Percentiles rank a stretch among this genome's conserved stretches.
These are phyloP conservation scores for Euglossa dilemma DNA, from an alignment of 1,140 invertebrate genomes.

Conservation along the genomic window DNA sequence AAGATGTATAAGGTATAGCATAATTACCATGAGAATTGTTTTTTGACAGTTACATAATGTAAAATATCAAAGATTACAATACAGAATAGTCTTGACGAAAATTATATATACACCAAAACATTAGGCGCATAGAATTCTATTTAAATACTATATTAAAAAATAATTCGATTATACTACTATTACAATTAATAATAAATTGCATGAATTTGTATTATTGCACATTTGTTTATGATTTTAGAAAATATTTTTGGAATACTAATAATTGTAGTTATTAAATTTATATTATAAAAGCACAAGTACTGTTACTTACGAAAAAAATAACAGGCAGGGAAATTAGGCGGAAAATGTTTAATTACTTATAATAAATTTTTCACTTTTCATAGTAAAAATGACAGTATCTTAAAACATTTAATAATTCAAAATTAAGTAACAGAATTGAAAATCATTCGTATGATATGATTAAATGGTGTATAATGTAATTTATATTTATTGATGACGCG, in stretches of 20 bases:
- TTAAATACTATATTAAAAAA: background rate
- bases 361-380: slow-evolving; percentile 21
- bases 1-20: slow-evolving; percentile 65
- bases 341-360: background rate
- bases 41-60: slow-evolving; percentile 59
- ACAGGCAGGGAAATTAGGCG: too few relatives aligned
- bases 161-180: background rate
- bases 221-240: background rate
- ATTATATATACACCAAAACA: background rate
- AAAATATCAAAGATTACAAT: slow-evolving; percentile 47
- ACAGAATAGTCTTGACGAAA: slow-evolving; percentile 15
- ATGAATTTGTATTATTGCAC: background rate
- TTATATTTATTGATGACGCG: slow-evolving; percentile 12
- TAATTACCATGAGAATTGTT: slow-evolving; percentile 65
- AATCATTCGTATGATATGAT: background rate
- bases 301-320: background rate
- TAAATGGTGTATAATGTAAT: background rate
- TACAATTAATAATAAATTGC: background rate
- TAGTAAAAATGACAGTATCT: slow-evolving; percentile 4
- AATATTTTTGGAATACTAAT: background rate
- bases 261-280: background rate
- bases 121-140: background rate
- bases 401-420: background rate
- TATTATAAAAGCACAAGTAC: background rate
- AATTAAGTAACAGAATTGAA: background rate